phyloP scores from a whole-genome alignment of 1,140 invertebrate genomes.

The Globodera rostochiensis region DNA sequence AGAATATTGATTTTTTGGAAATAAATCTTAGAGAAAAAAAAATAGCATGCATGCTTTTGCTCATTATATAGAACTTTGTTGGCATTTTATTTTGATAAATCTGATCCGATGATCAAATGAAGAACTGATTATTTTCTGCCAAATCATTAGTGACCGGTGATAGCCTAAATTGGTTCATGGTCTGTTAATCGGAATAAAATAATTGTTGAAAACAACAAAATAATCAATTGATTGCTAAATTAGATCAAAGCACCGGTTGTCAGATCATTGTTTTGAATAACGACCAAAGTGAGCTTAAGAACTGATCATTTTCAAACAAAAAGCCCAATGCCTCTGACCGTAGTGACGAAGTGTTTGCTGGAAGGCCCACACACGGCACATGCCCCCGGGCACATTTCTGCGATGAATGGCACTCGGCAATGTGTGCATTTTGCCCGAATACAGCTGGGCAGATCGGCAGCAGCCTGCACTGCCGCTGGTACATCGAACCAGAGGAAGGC shows the following conservation, averaged over 20 bases:
- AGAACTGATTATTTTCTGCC: too few relatives aligned
- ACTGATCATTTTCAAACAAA: not conserved
- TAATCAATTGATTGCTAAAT: slow-evolving; percentile 12
- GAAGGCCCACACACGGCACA: slow-evolving; percentile 35
- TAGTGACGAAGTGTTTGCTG: slow-evolving; percentile 11
- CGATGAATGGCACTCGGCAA: slow-evolving; percentile 50
- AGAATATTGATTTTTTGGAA: too few relatives aligned
- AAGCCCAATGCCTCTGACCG: not conserved
- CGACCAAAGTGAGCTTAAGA: too few relatives aligned
- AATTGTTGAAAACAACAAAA: slow-evolving; percentile 15
- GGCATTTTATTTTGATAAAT: too few relatives aligned
- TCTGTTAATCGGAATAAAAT: slow-evolving; percentile 22
- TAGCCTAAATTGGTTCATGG: not conserved
- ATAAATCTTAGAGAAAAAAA: too few relatives aligned
- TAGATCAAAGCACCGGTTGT: too few relatives aligned
- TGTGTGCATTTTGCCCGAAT: slow-evolving; percentile 48
- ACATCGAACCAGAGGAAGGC: not conserved
- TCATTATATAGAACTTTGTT: too few relatives aligned
- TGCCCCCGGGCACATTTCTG: slow-evolving; percentile 48
- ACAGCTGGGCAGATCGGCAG: slow-evolving; percentile 46
- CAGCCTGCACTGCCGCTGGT: not conserved
- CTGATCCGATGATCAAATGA: too few relatives aligned
- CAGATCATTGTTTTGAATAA: too few relatives aligned
- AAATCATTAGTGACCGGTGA: too few relatives aligned
- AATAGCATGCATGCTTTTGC: too few relatives aligned